These are phyloP conservation scores for Aphis craccivora DNA, from an alignment of 1,140 invertebrate species.

Conservation along the genomic window DNA sequence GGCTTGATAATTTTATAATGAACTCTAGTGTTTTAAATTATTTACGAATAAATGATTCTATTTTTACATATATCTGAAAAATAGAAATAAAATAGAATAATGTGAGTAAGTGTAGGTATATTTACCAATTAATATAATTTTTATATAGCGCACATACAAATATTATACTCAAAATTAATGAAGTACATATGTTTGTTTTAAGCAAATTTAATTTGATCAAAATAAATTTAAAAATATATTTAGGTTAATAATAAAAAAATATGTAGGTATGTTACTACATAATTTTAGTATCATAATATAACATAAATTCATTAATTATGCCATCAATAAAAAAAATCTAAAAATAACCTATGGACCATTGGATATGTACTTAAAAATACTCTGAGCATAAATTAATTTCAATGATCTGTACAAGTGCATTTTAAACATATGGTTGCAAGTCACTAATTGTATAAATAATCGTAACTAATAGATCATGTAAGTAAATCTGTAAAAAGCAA, in stretches of 20 bases:
- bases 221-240: not conserved
- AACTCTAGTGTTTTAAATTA: not conserved
- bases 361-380: not conserved
- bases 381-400: conserved; percentile 13
- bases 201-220: not conserved
- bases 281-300: not conserved
- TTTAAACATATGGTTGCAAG: not conserved
- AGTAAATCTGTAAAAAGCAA: not conserved
- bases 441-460: conserved; percentile 10
- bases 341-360: not conserved
- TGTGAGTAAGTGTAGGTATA: too few relatives aligned
- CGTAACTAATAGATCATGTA: not conserved
- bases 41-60: not conserved
- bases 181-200: not conserved
- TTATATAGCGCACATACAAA: not conserved
- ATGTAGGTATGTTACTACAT: not conserved
- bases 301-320: not conserved
- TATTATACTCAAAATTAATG: not conserved
- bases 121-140: not conserved
- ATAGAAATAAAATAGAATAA: not conserved
- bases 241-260: not conserved
- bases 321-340: not conserved
- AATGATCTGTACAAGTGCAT: not conserved
- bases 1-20: not conserved
- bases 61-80: not conserved